Evolutionary conservation across 2,888 invertebrate species (phyloP), one percentile per base, ranked within the genome.

Genomic region (Mylabris sibirica): DNA sequence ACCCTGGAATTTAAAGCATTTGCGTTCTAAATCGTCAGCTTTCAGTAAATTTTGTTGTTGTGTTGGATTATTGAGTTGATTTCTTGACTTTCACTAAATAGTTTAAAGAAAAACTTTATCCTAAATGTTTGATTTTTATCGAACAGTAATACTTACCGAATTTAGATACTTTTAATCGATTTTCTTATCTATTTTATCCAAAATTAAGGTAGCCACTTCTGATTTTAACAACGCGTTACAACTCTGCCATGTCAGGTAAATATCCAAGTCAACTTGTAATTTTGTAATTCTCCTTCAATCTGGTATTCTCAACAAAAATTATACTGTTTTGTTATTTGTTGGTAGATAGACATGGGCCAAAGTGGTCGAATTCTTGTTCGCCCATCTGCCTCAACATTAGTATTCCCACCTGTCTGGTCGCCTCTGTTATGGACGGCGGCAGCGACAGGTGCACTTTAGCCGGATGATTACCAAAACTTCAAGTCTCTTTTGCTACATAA

Each of bases 331-430:
- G 53, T 24, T 53, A 4, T 24, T 53, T 49, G 49, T 11, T 20
- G 20, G 3, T 53, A 1, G 49, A 49, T 11, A 53, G 53, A n/a
- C n/a, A n/a, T n/a, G n/a, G 53, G 53, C 24, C 24, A 53, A 49
- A 20, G 49, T 53, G 53, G 53, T 53, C 53, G 57, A 57, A 57
- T 57, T 57, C 57, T 57, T 57, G n/a, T 26, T 5, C 57, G 57
- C 26, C 26, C 57, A 57, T 9, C 57, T 57, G 57, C 57, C 53
- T 22, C 22, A 4, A 53, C 53, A 53, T 12, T 22, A 53, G 22
- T 26, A n/a, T 6, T 14, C 24, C n/a, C 57, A 57, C 57, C 57
- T 57, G 57, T 57, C 57, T 24, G n/a, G 26, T 14, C 12, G 24
- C 12, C 24, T 20, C 5, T 30, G 30, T 30, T 30, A 30, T 30